Percentiles rank a stretch among this genome's conserved stretches.
Conservation (phyloP, 1,140 invertebrate species). For the Megalonaias nervosa region DNA sequence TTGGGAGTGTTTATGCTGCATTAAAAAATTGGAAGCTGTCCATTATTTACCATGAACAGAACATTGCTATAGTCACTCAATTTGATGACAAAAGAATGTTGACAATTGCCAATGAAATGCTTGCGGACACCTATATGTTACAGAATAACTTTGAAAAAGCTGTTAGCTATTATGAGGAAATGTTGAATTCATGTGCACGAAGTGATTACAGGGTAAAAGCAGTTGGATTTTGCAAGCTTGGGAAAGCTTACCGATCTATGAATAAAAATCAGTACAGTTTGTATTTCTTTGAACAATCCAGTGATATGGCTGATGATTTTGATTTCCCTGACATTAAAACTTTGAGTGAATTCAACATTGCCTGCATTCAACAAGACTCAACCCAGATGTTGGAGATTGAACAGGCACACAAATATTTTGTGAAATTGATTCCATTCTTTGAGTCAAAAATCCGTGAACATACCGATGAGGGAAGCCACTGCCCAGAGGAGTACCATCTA, state of each 20-base stretch:
- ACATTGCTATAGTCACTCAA: conserved; percentile 57
- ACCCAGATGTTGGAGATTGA: conserved; percentile 61
- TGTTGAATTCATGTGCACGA: conserved; percentile 45
- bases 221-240: conserved; percentile 60
- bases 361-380: conserved; percentile 59
- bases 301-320: conserved; percentile 52
- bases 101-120: conserved; percentile 59
- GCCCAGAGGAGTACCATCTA: conserved; percentile 54
- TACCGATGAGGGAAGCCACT: conserved; percentile 58
- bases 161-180: conserved; percentile 44
- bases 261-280: conserved; percentile 57
- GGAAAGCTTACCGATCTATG: conserved; percentile 51
- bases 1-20: conserved; percentile 62
- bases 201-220: conserved; percentile 49
- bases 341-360: conserved; percentile 61
- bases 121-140: conserved; percentile 61
- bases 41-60: conserved; percentile 62
- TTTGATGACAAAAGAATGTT: conserved; percentile 51
- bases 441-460: conserved; percentile 60
- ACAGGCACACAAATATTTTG: conserved; percentile 57
- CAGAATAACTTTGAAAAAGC: conserved; percentile 58
- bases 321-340: conserved; percentile 54
- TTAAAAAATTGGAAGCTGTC: conserved; percentile 58
- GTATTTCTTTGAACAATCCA: conserved; percentile 59
- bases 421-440: conserved; percentile 60